Evolutionary conservation across 2,888 invertebrate species (phyloP).

Genomic region (Dichetophora obliterata): DNA sequence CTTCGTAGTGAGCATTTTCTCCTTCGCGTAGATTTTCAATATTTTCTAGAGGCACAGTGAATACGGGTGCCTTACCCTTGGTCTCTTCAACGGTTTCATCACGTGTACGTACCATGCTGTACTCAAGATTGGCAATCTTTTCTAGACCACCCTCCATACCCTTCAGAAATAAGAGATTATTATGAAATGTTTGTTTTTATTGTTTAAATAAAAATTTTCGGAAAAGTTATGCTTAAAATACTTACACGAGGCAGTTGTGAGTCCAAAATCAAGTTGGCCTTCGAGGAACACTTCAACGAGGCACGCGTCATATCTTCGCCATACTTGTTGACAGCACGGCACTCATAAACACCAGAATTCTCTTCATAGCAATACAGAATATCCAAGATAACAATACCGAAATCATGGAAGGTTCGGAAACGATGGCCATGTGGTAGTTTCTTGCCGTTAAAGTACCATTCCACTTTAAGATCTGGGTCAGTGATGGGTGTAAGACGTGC

Average conservation of each 20-base stretch:
- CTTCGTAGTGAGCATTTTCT: conserved; percentile 92
- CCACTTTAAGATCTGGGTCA: conserved; percentile 93
- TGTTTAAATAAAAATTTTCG: not conserved
- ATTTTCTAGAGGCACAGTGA: conserved; percentile 89
- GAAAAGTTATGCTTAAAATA: conserved; percentile 31
- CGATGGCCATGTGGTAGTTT: conserved; percentile 95
- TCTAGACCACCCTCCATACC: conserved; percentile 96
- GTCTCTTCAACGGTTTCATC: conserved; percentile 82
- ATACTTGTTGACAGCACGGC: conserved; percentile 91
- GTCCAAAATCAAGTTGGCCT: conserved; percentile 90
- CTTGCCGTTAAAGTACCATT: conserved; percentile 95
- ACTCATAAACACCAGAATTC: conserved; percentile 94
- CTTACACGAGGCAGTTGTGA: conserved; percentile 90
- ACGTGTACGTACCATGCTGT: conserved; percentile 83
- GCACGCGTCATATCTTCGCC: conserved; percentile 90
- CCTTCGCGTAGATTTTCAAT: conserved; percentile 90
- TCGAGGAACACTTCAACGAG: conserved; percentile 86
- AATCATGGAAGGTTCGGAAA: conserved; percentile 97
- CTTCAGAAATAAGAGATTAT: conserved; percentile 64
- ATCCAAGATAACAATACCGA: conserved; percentile 95
- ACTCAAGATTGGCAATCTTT: conserved; percentile 92
- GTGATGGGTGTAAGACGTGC: conserved; percentile 93
- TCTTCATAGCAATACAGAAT: conserved; percentile 97
- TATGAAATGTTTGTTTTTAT: not conserved
- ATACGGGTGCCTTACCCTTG: conserved; percentile 88